Base-by-base conservation (phyloP, 1,140 invertebrate species). In the Brachionus calyciflorus region DNA sequence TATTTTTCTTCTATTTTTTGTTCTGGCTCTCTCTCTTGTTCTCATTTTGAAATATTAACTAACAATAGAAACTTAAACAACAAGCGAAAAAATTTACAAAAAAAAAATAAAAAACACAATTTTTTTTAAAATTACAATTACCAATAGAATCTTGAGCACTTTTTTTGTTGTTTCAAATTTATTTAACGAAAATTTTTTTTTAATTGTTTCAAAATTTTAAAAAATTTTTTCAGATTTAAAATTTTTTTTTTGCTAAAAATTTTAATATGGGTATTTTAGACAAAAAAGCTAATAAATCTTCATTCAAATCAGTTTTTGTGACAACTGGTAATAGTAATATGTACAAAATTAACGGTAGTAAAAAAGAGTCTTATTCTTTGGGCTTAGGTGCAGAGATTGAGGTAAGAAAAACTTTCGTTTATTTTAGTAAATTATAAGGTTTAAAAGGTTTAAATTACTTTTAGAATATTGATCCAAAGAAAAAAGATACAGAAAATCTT, bases 21-120 rank as follows among this genome's bases (percentile, higher is more conserved):
- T 28, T 30, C 30, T 60, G 12, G 10, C 55, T 37, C 55, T 60
- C 30, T 60, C 14, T 28, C 28, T 60, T 60, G 55, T 40, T 37
- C 33, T 60, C 2, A 60, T 60, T 60, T 60, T 33, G 19, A 33
- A 60, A 60, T 60, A 60, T 60, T 60, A 60, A 37, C 55, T 33
- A 60, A 60, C 30, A 60, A 40, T 60, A 60, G 55, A 60, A 55
- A 12, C 33, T 37, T 5, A 37, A 37, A 37, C 33, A 37, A 37
- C 33, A 37, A 37, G 33, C n/a, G n/a, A n/a, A n/a, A 37, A 3
- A 9, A 37, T 9, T 37, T 33, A 28, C 30, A 40, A 60, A 28
- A 60, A 60, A 33, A 60, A 28, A 33, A 60, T 7, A 37, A 33
- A 37, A 37, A 60, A 28, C 33, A 60, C 33, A 60, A 60, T 33